These are phyloP conservation scores for Actinia equina DNA, from an alignment of 64 coral and sea anemone species.

Conservation along the genomic window DNA sequence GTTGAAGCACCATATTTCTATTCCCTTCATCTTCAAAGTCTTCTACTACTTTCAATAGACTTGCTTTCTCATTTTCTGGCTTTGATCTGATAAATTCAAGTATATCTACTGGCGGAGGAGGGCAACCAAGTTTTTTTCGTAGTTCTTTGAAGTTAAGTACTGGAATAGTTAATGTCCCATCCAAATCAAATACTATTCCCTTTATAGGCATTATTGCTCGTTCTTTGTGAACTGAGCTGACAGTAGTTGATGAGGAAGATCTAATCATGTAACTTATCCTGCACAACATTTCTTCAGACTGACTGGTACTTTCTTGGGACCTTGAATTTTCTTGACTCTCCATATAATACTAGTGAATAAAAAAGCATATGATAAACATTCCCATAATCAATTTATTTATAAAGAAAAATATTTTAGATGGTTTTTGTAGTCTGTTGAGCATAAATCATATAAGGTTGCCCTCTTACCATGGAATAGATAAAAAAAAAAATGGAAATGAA, in stretches of 20 bases:
- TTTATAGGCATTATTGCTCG: conserved; percentile 44
- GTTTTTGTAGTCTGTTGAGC: too few species aligned
- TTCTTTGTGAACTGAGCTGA: neutral
- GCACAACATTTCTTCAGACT: conserved; percentile 5
- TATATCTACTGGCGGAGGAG: conserved; percentile 59
- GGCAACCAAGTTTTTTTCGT: conserved; percentile 43
- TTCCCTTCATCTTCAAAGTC: conserved; percentile 95
- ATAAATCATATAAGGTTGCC: too few species aligned
- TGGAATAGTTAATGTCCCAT: conserved; percentile 93
- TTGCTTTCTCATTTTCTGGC: conserved; percentile 42
- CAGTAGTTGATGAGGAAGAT: conserved; percentile 1
- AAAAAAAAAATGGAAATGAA: too few species aligned
- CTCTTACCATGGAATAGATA: too few species aligned
- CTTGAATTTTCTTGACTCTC: neutral
- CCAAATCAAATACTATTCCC: conserved; percentile 94
- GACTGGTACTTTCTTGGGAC: neutral
- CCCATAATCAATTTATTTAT: too few species aligned
- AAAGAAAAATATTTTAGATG: too few species aligned
- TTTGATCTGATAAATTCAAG: conserved; percentile 57
- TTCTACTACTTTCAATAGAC: conserved; percentile 44
- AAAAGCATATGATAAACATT: neutral
- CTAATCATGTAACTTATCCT: neutral
- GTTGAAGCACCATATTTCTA: conserved; percentile 70
- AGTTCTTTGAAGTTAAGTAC: conserved; percentile 71
- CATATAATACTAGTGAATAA: neutral